phyloP scores from a whole-genome alignment of 1,140 invertebrate species.

The Anastatus disparis region DNA sequence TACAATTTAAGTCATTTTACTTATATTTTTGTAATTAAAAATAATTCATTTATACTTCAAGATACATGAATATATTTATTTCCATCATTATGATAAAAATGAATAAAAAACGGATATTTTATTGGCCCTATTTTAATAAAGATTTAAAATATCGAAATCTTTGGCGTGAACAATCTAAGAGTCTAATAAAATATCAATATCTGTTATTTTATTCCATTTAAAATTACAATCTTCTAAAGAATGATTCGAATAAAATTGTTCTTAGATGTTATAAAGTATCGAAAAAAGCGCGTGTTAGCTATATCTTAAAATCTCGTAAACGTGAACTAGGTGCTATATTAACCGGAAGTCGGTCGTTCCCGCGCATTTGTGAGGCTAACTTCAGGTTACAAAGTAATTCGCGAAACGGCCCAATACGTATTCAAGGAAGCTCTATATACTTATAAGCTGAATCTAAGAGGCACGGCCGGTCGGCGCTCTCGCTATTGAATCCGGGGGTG shows the following conservation, averaged over 20 bases:
- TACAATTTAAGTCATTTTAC: too few relatives aligned
- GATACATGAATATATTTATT: too few relatives aligned
- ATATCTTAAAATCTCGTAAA: background rate
- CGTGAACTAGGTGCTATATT: background rate
- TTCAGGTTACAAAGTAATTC: conserved; percentile 8
- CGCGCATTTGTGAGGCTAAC: conserved; percentile 7
- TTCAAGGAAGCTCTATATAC: background rate
- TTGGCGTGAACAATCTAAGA: background rate
- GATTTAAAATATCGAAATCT: too few relatives aligned
- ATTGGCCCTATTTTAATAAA: too few relatives aligned
- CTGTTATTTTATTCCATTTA: too few relatives aligned
- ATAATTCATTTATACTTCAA: too few relatives aligned
- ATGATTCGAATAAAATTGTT: background rate
- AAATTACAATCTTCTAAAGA: too few relatives aligned
- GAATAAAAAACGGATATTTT: too few relatives aligned
- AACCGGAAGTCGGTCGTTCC: conserved; percentile 26
- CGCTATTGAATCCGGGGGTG: too few relatives aligned
- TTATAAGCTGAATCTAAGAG: background rate
- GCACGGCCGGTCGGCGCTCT: background rate
- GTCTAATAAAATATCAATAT: background rate
- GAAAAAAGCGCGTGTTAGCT: background rate
- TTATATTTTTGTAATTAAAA: too few relatives aligned
- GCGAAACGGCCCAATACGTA: background rate
- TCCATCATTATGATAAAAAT: too few relatives aligned
- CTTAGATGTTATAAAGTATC: background rate